Evolutionary conservation across 2,888 invertebrate species (phyloP).

Genomic region (Odiellus spinosus): DNA sequence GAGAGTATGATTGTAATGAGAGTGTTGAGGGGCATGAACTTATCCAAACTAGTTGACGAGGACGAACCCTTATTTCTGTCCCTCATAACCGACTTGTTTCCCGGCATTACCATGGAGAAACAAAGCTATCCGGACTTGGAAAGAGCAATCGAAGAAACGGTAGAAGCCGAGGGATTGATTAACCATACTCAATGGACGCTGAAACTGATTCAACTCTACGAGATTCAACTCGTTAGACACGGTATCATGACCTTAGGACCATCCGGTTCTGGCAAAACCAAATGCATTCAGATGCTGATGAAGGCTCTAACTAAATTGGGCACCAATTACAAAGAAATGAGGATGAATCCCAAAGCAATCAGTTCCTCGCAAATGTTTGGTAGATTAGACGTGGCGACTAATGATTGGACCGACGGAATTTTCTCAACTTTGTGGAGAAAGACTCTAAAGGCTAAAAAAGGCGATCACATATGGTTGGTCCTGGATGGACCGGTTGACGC

Average conservation of each 20-base stretch:
- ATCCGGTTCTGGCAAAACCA: constrained; percentile 85
- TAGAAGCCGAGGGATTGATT: constrained; percentile 59
- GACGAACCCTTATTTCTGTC: constrained; percentile 96
- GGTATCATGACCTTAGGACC: constrained; percentile 94
- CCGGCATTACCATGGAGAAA: constrained; percentile 83
- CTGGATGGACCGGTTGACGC: constrained; percentile 93
- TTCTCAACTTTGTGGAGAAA: constrained; percentile 93
- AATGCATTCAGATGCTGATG: constrained; percentile 79
- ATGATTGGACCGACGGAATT: constrained; percentile 97
- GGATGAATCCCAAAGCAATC: constrained; percentile 97
- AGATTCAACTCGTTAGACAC: constrained; percentile 85
- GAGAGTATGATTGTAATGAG: constrained; percentile 95
- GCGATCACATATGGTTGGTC: constrained; percentile 82
- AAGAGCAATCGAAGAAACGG: constrained; percentile 67
- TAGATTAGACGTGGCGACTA: constrained; percentile 84
- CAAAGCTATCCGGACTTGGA: constrained; percentile 77
- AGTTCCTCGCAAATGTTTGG: constrained; percentile 98
- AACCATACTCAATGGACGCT: constrained; percentile 89
- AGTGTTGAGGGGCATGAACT: constrained; percentile 88
- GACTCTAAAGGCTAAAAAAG: constrained; percentile 69
- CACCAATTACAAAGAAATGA: constrained; percentile 75
- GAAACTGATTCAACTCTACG: constrained; percentile 85
- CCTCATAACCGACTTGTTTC: constrained; percentile 84
- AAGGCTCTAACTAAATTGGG: constrained; percentile 72
- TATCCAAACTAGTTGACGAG: constrained; percentile 91